These are phyloP conservation scores for Neomorphus geoffroyi DNA, from an alignment of 2,797 vertebrate species.

Conservation along the genomic window DNA sequence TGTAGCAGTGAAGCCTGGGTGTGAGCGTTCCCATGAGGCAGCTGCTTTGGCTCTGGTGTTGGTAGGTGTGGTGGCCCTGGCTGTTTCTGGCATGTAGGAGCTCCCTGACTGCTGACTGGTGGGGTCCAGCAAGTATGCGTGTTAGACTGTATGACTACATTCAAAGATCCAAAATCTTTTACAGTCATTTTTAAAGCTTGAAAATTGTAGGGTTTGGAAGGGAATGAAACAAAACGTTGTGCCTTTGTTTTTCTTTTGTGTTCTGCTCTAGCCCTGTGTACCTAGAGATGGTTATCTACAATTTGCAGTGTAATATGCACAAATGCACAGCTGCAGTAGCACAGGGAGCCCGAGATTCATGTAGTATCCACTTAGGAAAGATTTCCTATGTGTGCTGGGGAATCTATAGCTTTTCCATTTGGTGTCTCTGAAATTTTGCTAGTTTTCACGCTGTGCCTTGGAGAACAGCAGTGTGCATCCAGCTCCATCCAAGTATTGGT, in stretches of 20 bases:
- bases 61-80: not conserved
- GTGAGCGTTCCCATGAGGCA: not conserved
- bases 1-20: not conserved
- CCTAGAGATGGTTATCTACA: not conserved
- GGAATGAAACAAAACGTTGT: not conserved
- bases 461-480: not conserved
- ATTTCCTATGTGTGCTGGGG: not conserved
- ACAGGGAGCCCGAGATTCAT: not conserved
- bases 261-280: rapidly evolving
- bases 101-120: rapidly evolving
- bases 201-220: not conserved
- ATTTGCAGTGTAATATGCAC: not conserved
- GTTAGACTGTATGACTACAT: not conserved
- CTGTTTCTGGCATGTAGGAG: rapidly evolving
- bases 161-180: not conserved
- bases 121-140: not conserved
- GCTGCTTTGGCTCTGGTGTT: rapidly evolving
- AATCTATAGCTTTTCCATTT: not conserved
- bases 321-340: rapidly evolving
- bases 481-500: not conserved
- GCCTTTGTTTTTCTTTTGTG: not conserved
- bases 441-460: not conserved
- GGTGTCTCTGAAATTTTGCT: not conserved
- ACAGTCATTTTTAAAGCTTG: not conserved
- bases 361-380: rapidly evolving